Base-by-base conservation (phyloP, 1,140 invertebrate species). In the Aricia agestis region DNA sequence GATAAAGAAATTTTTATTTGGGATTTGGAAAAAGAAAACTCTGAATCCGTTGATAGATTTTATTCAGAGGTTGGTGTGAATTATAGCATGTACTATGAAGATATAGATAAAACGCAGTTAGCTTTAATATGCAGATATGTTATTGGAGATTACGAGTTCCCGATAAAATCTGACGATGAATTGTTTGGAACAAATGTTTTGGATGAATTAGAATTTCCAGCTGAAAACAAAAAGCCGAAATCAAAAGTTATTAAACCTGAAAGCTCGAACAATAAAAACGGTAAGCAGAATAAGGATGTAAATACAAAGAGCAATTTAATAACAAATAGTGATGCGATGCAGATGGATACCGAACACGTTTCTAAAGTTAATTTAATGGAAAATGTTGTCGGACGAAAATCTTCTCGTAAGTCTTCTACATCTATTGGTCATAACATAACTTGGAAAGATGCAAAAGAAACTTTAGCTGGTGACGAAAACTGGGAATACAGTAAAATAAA, bases 51-150 rank as follows among this genome's bases (percentile, higher is more conserved):
- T 63, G 93, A 94, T 72, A 83, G 89, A 75, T 94, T 94, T 85
- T 94, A 94, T 74, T 84, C 91, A 6, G 80, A 86, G 18, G 79
- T 92, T 69, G 93, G 92, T 15, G 89, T 93, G 25, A 92, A 92
- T 72, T 93, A 93, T 67, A 92, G 89, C 31, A 84, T 95, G 78
- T 93, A 93, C 76, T 94, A 93, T 77, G 89, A 92, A 70, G 72
- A 81, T 0, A 89, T 94, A 69, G 92, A 94, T 76, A 87, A 89
- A 69, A 72, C 88, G 11, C 87, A 93, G 9, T 74, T 94, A 52
- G 92, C 92, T 72, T 87, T 90, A 74, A 84, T 94, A 65, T 93
- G 87, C 10, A 92, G 92, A 83, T 89, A 94, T 74, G 90, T 93
- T 31, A 90, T 93, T 31, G 93, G 93, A 13, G 93, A 94, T 76